Conservation (phyloP, 2,113 vertebrate genomes). For the Chloropsis cyanopogon region DNA sequence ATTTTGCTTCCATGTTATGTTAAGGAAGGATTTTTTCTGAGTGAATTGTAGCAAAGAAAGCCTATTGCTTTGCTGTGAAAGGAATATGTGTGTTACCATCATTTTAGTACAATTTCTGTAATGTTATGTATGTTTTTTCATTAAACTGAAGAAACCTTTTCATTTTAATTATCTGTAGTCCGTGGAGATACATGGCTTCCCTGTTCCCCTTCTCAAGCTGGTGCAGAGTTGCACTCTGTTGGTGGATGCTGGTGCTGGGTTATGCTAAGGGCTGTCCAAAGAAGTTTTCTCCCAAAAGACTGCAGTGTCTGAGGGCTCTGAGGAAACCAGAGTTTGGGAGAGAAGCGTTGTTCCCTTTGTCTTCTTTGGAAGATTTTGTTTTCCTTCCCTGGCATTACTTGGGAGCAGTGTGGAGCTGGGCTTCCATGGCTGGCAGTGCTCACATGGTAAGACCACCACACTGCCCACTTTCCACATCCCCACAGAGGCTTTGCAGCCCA, state of each 20-base stretch:
- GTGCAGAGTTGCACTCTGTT: neutral
- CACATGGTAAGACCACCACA: neutral
- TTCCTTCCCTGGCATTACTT: neutral
- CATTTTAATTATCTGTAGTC: neutral
- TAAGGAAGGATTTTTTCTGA: neutral
- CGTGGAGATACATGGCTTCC: neutral
- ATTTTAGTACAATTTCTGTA: neutral
- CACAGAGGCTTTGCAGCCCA: neutral
- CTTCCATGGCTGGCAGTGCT: neutral
- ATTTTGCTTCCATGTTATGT: neutral
- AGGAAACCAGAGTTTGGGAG: neutral
- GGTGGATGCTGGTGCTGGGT: neutral
- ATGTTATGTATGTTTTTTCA: neutral
- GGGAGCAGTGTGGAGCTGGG: neutral
- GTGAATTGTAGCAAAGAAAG: neutral
- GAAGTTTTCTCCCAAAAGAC: neutral
- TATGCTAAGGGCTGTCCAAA: neutral
- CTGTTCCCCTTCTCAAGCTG: rapidly evolving
- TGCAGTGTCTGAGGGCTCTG: neutral
- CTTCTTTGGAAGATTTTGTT: neutral
- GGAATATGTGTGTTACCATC: neutral
- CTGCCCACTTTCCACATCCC: rapidly evolving
- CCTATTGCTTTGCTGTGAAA: neutral
- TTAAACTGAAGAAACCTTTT: neutral
- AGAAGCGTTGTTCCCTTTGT: neutral